Base-by-base conservation (phyloP, 64 coral and sea anemone genomes). In the Catalaphyllia jardinei region DNA sequence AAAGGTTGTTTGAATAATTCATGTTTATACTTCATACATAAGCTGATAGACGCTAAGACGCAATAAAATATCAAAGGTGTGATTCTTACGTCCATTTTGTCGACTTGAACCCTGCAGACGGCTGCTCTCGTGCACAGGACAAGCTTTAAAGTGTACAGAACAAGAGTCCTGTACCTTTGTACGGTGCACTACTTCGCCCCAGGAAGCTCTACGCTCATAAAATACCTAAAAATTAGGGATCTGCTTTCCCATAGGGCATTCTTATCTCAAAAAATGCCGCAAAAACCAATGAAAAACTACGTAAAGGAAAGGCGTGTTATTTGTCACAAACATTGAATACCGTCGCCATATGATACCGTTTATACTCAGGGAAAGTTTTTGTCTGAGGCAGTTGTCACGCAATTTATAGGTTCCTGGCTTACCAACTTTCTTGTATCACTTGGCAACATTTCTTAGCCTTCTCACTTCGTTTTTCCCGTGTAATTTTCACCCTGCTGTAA, bases 1-100 rank as follows among this genome's bases (percentile, higher is more conserved):
- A 96, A 31, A 77, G 67, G n/a, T 33, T 12, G 8, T 2, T 87
- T 96, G 95, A 87, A 96, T 96, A 82, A 96, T 96, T 96, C 88
- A 96, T 96, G 92, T 96, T 96, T 96, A 59, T 35, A 87, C 42
- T 22, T 62, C 76, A 67, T 77, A 86, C 62, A 87, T 77, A 76
- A 85, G 55, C 51, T 62, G 72, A 87, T 72, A 31, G 90, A 86
- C 75, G 60, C 11, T 33, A 54, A 92, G 61, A 67, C 90, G 79
- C 19, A 92, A 87, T 79, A 20, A 78, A 35, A 24, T 30, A 77
- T 72, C 63, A 38, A 78, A 72, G 16, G 60, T 51, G 50, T 22
- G 83, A 50, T 87, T 79, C 90, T 92, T 92, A 92, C 90, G 30
- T 92, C 82, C 90, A 92, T 92, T 38, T 62, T 92, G 83, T 72